Percentiles rank a stretch among this genome's conserved stretches.
These are phyloP conservation scores for Boulengeromyrus knoepffleri DNA, from an alignment of 2,113 vertebrate genomes.

Conservation along the genomic window DNA sequence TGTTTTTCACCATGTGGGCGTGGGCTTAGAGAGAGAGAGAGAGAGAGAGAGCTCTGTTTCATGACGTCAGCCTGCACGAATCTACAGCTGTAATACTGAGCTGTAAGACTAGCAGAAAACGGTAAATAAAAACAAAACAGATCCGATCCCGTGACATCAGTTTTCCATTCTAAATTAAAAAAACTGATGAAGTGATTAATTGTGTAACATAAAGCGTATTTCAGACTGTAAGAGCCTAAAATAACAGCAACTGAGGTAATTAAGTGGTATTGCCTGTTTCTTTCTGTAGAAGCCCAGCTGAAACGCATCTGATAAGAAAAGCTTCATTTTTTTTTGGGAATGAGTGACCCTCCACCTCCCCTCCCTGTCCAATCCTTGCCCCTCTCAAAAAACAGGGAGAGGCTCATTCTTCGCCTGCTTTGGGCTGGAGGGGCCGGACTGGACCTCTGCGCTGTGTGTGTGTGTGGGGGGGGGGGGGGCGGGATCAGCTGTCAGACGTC, in stretches of 20 bases:
- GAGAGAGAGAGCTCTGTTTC: conserved; percentile 41
- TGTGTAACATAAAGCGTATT: not conserved
- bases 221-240: not conserved
- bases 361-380: not conserved
- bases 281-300: not conserved
- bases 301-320: not conserved
- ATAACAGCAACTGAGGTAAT: not conserved
- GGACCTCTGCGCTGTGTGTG: conserved; percentile 15
- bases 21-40: conserved; percentile 35
- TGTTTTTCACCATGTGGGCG: conserved; percentile 51
- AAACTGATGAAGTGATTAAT: not conserved
- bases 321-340: not conserved
- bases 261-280: no score
- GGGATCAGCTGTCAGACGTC: conserved; percentile 35
- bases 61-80: conserved; percentile 49
- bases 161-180: not conserved
- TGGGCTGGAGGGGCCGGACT: conserved; percentile 10
- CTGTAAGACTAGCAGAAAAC: conserved; percentile 12
- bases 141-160: not conserved
- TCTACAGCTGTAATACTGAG: conserved; percentile 40
- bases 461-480: not conserved
- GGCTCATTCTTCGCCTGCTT: conserved; percentile 13
- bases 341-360: not conserved
- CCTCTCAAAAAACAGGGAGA: not conserved
- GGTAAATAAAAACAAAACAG: not conserved